These are phyloP conservation scores for Triplophysa tibetana DNA, from an alignment of 2,113 vertebrate species.

Conservation along the genomic window DNA sequence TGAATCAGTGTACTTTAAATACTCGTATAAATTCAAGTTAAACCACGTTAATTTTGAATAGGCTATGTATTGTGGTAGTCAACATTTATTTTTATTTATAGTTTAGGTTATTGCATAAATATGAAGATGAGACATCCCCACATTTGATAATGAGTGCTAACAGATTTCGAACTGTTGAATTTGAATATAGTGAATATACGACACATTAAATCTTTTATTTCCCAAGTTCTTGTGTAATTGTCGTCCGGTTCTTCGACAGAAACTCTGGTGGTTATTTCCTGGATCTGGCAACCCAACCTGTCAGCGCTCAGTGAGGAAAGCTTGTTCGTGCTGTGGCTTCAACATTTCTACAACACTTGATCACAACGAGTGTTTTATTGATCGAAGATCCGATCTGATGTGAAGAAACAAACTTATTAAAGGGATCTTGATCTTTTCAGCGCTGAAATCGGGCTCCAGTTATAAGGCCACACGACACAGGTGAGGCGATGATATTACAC, in stretches of 20 bases:
- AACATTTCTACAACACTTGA: neutral
- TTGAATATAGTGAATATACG: neutral
- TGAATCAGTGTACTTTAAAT: no score
- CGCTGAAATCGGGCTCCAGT: neutral
- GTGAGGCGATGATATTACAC: neutral
- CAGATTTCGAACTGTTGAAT: no score
- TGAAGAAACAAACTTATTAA: neutral
- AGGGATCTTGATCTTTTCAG: neutral
- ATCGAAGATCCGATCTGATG: neutral
- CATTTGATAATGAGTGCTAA: no score
- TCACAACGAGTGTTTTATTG: neutral
- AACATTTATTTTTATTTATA: no score
- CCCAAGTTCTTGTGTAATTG: no score
- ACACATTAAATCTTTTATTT: neutral
- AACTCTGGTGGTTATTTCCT: no score
- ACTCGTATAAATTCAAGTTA: no score
- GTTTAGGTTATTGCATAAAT: no score
- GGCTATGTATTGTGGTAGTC: no score
- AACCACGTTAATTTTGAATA: no score
- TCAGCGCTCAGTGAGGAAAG: constrained; percentile 21
- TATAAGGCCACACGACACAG: constrained; percentile 6
- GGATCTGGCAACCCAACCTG: constrained; percentile 27
- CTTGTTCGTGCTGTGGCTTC: neutral
- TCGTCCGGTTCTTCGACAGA: no score
- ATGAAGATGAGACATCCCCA: no score